Percentiles rank a stretch among this genome's conserved stretches.
Conservation (phyloP, 2,888 invertebrate genomes). For the Odontothrips loti region DNA sequence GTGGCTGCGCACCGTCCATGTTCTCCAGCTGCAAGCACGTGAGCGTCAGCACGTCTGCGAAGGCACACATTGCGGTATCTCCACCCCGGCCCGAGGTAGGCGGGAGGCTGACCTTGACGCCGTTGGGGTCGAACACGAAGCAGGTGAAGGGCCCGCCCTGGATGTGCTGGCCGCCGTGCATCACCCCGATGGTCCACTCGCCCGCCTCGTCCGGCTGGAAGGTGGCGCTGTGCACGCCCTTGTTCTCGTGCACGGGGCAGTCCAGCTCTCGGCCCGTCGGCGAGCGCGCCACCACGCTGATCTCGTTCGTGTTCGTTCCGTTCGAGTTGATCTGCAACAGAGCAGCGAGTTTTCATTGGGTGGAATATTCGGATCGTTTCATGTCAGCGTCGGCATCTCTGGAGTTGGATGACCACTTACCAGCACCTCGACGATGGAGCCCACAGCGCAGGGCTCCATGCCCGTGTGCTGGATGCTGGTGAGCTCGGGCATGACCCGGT, state of each 20-base stretch:
- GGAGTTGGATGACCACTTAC: slow-evolving; percentile 47
- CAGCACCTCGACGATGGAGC: slow-evolving; percentile 91
- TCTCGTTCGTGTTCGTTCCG: slow-evolving; percentile 64
- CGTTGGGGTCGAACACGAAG: slow-evolving; percentile 90
- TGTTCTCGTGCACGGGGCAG: slow-evolving; percentile 79
- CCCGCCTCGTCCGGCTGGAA: slow-evolving; percentile 97
- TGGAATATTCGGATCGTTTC: too few species aligned
- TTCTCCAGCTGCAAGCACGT: slow-evolving; percentile 54
- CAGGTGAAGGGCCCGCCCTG: slow-evolving; percentile 95
- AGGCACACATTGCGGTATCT: too few species aligned
- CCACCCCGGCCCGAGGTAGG: too few species aligned
- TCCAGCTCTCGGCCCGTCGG: slow-evolving; percentile 79
- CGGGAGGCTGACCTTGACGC: slow-evolving; percentile 59
- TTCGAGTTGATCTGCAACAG: slow-evolving; percentile 55
- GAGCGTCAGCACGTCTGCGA: too few species aligned
- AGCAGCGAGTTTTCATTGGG: not conserved
- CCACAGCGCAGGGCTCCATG: slow-evolving; percentile 92
- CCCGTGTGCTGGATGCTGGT: slow-evolving; percentile 85
- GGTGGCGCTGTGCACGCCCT: slow-evolving; percentile 88
- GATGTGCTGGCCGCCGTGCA: slow-evolving; percentile 93
- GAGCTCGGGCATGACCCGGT: slow-evolving; percentile 80
- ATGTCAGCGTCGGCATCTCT: too few species aligned
- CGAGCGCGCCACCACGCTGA: slow-evolving; percentile 87
- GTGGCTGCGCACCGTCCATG: slow-evolving; percentile 75
- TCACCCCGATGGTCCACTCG: slow-evolving; percentile 93